Conservation (phyloP, 2,888 invertebrate genomes). For the Automeris io region DNA sequence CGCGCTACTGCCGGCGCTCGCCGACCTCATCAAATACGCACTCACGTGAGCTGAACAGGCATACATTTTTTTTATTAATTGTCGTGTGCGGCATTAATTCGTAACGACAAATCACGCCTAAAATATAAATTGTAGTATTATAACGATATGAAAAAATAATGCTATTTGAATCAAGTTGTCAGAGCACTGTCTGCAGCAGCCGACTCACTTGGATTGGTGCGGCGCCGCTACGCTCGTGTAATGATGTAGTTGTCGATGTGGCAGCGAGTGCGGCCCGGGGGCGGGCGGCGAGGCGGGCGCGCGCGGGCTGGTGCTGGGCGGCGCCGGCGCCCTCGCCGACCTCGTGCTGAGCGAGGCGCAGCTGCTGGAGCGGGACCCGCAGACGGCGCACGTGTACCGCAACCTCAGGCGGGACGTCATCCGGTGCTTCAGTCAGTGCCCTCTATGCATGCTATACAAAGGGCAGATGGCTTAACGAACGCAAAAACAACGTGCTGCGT, state of each 20-base stretch:
- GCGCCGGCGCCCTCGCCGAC: conserved; percentile 47
- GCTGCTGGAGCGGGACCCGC: conserved; percentile 19
- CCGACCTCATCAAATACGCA: conserved; percentile 31
- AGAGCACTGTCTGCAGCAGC: no score
- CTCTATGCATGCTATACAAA: neutral
- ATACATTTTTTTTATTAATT: neutral
- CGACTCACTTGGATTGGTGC: no score
- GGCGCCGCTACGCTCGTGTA: no score
- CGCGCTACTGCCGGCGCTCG: conserved; percentile 36
- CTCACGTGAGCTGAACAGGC: conserved; percentile 25
- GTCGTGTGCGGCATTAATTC: no score
- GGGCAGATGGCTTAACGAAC: no score
- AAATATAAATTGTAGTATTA: no score
- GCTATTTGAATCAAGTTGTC: no score
- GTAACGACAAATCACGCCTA: no score
- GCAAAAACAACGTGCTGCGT: no score
- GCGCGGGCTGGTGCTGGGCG: conserved; percentile 33
- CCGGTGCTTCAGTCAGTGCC: conserved; percentile 78
- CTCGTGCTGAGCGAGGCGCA: conserved; percentile 33
- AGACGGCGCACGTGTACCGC: conserved; percentile 72
- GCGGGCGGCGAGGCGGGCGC: conserved; percentile 14
- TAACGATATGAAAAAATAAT: no score
- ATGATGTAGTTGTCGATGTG: neutral
- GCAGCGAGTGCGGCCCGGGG: neutral
- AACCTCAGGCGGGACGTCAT: conserved; percentile 81